Base-by-base conservation (phyloP, 2,888 invertebrate genomes). In the Entomobrya proxima region DNA sequence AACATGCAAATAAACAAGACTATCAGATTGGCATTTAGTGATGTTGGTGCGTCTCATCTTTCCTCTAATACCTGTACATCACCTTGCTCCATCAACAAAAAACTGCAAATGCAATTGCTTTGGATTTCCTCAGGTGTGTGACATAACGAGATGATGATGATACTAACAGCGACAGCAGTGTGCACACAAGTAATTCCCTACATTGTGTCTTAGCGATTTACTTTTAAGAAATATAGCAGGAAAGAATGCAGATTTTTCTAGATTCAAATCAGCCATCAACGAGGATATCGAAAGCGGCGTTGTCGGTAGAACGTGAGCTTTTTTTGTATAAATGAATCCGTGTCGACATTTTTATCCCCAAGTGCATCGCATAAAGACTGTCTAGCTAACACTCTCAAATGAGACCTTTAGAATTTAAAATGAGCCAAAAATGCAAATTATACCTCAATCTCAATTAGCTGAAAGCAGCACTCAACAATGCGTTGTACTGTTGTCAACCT, bases 351-450 rank as follows among this genome's bases (percentile, higher is more conserved):
- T 64, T 44, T 69, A 64, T 64, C 64, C 27, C 24, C 69, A 44
- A 69, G 69, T 44, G 27, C 69, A 69, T 69, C 69, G 27, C 15
- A 37, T n/a, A 67, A 40, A 11, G 15, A 44, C 44, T 18, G n/a
- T 15, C 11, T 35, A 1, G 11, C 30, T 32, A 61, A 47, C 44
- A 50, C 18, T 18, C 32, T 50, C n/a, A 74, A 64, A 52, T 52
- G 4, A 32, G 32, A 32, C 50, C 18, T 74, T 50, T 52, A 52
- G 80, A 80, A 80, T 80, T 58, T 30, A 32, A 72, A 80, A 80
- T 58, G 80, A 80, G 80, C 69, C 69, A 80, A 72, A 69, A 72
- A 80, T 80, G 80, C 80, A 80, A 80, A 80, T 80, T 50, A 15
- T 5, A 35, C n/a, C 13, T 13, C 21, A 32, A 15, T 27, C n/a